phyloP scores from a whole-genome alignment of 2,797 vertebrate genomes.

The Alectoris magna region DNA sequence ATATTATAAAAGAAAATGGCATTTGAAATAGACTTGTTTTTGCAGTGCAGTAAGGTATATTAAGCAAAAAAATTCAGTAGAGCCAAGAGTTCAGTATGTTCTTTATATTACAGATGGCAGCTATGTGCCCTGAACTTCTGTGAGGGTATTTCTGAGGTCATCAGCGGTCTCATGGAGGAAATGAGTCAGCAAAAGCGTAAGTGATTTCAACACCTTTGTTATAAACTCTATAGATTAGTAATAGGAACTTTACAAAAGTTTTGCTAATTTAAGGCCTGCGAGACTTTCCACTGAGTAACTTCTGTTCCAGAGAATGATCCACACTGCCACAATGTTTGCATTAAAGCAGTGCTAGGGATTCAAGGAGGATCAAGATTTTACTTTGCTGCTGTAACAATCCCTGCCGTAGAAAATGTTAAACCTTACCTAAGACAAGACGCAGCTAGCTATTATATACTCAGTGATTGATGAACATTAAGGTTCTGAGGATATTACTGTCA shows the following conservation, averaged over 20 bases:
- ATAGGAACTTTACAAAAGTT: conserved; percentile 25
- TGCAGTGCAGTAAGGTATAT: background rate
- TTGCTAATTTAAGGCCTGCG: background rate
- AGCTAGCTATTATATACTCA: background rate
- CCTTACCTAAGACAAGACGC: background rate
- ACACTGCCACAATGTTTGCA: background rate
- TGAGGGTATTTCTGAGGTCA: conserved; percentile 52
- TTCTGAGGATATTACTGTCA: background rate
- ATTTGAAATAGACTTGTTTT: background rate
- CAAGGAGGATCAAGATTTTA: background rate
- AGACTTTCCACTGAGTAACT: conserved; percentile 21
- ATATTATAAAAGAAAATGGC: conserved; percentile 22
- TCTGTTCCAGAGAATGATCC: background rate
- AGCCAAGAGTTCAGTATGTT: conserved; percentile 36
- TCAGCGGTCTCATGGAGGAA: background rate
- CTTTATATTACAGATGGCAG: conserved; percentile 19
- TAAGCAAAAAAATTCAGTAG: background rate
- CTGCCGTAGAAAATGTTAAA: background rate
- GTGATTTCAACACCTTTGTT: conserved; percentile 58
- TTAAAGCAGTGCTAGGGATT: background rate
- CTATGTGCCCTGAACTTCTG: background rate
- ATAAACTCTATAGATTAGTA: conserved; percentile 51
- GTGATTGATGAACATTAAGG: background rate
- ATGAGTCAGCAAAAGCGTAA: conserved; percentile 49
- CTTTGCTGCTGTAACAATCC: background rate